These are phyloP conservation scores for Podotricha telesiphe DNA, from an alignment of 2,888 invertebrate genomes.

Conservation along the genomic window DNA sequence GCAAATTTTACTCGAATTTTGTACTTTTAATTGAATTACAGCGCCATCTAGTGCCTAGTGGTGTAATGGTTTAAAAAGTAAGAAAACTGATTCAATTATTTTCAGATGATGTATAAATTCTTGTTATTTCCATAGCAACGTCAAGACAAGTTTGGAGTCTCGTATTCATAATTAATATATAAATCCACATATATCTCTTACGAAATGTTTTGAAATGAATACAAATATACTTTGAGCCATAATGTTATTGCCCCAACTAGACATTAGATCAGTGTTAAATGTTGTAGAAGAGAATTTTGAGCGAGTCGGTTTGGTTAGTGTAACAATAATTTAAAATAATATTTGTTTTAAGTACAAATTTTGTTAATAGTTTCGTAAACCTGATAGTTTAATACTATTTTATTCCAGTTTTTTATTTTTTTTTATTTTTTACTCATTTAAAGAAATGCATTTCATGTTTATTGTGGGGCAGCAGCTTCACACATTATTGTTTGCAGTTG, in stretches of 20 bases:
- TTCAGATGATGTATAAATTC: background rate
- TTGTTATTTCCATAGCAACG: background rate
- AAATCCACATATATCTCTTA: background rate
- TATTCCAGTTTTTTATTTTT: too few relatives aligned
- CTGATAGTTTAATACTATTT: too few relatives aligned
- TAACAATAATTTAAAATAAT: background rate
- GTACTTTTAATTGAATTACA: background rate
- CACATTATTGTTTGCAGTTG: too few relatives aligned
- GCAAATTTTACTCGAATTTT: too few relatives aligned
- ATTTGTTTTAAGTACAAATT: background rate
- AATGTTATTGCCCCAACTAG: slow-evolving; percentile 63
- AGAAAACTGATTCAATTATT: background rate
- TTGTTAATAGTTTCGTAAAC: too few relatives aligned
- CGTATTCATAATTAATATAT: background rate
- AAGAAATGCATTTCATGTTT: too few relatives aligned
- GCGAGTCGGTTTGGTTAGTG: slow-evolving; percentile 63
- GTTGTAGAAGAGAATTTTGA: slow-evolving; percentile 74
- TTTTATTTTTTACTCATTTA: too few relatives aligned
- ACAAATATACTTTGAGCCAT: slow-evolving; percentile 35
- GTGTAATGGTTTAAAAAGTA: background rate
- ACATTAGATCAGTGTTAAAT: slow-evolving; percentile 62
- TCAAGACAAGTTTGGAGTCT: background rate
- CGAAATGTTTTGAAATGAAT: slow-evolving; percentile 5
- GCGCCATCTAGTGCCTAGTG: background rate
- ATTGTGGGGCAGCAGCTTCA: too few relatives aligned